phyloP scores from a whole-genome alignment of 2,797 vertebrate species.

The Acrossocheilus fasciatus region DNA sequence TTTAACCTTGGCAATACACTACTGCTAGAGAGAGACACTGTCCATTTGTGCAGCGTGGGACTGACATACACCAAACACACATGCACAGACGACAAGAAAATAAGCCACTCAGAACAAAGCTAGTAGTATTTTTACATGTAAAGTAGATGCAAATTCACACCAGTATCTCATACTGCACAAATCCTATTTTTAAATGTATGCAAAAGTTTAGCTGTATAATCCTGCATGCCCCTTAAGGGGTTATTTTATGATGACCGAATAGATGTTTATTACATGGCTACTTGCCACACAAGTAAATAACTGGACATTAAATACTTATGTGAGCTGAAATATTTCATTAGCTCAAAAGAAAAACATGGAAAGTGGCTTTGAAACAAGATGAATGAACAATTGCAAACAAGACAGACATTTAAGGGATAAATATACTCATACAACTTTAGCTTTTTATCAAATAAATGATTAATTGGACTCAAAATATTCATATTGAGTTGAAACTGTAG shows the following conservation, averaged over 20 bases:
- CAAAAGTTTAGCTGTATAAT: too few species aligned
- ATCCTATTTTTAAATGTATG: not conserved
- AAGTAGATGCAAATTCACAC: not conserved
- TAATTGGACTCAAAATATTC: too few species aligned
- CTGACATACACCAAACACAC: not conserved
- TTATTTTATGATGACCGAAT: not conserved
- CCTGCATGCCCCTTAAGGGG: not conserved
- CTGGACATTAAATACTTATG: not conserved
- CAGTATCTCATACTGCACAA: not conserved
- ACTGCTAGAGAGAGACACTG: conserved; percentile 16
- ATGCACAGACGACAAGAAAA: not conserved
- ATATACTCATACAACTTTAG: too few species aligned
- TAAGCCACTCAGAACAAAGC: conserved; percentile 3
- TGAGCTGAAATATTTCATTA: too few species aligned
- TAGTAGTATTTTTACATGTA: not conserved
- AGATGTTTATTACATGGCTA: not conserved
- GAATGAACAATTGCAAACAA: too few species aligned
- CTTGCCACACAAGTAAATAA: not conserved
- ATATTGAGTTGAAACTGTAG: too few species aligned
- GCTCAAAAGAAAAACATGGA: too few species aligned
- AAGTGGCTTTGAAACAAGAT: too few species aligned
- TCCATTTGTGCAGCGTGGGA: not conserved
- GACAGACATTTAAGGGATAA: too few species aligned
- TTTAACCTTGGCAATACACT: conserved; percentile 42
- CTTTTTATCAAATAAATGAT: too few species aligned